Percentiles rank a stretch among this genome's conserved stretches.
Evolutionary conservation across 2,797 vertebrate species (phyloP).

Genomic region (Channa striata): DNA sequence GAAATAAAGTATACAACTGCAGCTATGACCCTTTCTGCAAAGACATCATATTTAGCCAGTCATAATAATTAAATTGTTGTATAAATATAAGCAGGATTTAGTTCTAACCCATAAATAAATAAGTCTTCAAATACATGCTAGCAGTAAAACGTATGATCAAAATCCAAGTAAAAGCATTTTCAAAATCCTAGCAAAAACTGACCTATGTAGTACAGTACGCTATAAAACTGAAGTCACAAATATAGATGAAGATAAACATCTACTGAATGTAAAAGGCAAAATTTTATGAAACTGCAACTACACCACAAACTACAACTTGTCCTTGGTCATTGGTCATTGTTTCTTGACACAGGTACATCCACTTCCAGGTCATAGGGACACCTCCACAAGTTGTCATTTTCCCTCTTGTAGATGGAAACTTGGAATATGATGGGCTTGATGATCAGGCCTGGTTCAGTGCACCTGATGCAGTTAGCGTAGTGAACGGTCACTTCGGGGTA

Average conservation of each 20-base stretch:
- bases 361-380: conserved; percentile 44
- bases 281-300: neutral
- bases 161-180: too few relatives aligned
- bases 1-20: neutral
- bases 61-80: neutral
- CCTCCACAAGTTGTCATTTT: rapidly evolving
- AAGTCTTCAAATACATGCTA: neutral
- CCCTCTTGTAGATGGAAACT: neutral
- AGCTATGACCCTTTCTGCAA: neutral
- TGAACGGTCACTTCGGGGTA: conserved; percentile 71
- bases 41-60: conserved; percentile 11
- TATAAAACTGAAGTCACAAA: too few relatives aligned
- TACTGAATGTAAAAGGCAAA: neutral
- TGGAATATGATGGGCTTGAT: neutral
- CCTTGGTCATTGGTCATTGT: neutral
- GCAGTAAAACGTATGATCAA: too few relatives aligned
- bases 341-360: conserved; percentile 53
- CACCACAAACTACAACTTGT: neutral
- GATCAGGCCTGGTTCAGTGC: neutral
- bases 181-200: too few relatives aligned
- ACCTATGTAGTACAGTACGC: too few relatives aligned
- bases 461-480: conserved; percentile 80
- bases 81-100: neutral
- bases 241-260: too few relatives aligned
- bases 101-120: neutral